Percentiles rank a stretch among this genome's conserved stretches.
These are phyloP conservation scores for Lasioglossum vierecki DNA, from an alignment of 2,888 invertebrate genomes.

Conservation along the genomic window DNA sequence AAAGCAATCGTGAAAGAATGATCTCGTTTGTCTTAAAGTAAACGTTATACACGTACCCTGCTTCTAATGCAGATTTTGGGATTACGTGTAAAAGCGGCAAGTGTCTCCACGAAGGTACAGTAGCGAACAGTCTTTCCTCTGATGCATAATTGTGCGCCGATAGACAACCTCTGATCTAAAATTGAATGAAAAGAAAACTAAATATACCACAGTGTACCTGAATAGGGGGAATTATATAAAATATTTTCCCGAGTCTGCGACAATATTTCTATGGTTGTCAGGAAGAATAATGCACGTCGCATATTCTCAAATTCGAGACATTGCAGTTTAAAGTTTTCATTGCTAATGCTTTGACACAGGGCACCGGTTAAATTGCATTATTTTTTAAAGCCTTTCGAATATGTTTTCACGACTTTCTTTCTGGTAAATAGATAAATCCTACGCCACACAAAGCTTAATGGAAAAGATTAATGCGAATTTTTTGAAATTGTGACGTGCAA, in stretches of 20 bases:
- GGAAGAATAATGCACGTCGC: no score
- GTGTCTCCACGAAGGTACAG: constrained; percentile 81
- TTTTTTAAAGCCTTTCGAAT: no score
- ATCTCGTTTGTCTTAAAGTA: background rate
- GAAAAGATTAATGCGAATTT: no score
- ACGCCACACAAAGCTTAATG: no score
- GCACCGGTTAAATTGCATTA: no score
- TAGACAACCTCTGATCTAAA: constrained; percentile 80
- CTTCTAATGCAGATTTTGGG: constrained; percentile 82
- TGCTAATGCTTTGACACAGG: no score
- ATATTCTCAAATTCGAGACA: no score
- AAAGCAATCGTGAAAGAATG: constrained; percentile 15
- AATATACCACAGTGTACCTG: background rate
- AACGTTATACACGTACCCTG: constrained; percentile 75
- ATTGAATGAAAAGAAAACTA: background rate
- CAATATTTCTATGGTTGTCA: no score
- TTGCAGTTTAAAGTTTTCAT: no score
- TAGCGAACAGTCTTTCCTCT: constrained; percentile 81
- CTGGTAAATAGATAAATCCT: no score
- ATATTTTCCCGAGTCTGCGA: background rate
- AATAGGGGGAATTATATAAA: background rate
- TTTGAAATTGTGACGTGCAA: no score
- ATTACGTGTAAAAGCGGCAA: constrained; percentile 79
- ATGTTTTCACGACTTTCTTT: no score
- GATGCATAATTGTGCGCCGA: constrained; percentile 80